phyloP scores from a whole-genome alignment of 2,888 invertebrate species.

The Cataglyphis altisquamis region DNA sequence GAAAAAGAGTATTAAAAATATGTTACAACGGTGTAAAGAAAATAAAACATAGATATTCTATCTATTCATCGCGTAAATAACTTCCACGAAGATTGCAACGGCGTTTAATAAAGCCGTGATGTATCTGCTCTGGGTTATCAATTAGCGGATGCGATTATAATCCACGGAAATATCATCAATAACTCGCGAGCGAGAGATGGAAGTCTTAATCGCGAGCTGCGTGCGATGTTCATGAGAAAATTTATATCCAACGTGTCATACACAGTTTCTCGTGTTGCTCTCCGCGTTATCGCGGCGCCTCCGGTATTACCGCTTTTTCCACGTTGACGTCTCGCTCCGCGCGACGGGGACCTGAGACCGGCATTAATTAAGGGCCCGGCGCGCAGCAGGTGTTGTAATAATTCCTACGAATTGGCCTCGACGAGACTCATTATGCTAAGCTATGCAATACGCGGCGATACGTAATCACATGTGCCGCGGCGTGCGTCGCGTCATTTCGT shows the following conservation, averaged over 20 bases:
- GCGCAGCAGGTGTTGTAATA: constrained; percentile 68
- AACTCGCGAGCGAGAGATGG: constrained; percentile 10
- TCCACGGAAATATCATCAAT: constrained; percentile 21
- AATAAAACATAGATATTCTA: background rate
- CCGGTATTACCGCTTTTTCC: constrained; percentile 16
- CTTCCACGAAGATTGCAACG: constrained; percentile 19
- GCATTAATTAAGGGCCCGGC: constrained; percentile 59
- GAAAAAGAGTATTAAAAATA: background rate
- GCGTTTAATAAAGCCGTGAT: constrained; percentile 37
- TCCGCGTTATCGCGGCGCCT: background rate
- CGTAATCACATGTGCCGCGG: constrained; percentile 44
- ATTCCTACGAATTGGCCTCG: constrained; percentile 65
- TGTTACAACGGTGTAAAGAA: background rate
- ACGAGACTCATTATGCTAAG: constrained; percentile 63
- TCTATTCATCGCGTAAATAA: background rate
- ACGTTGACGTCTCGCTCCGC: background rate
- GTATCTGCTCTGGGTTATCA: constrained; percentile 40
- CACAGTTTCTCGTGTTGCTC: background rate
- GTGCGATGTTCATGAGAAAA: constrained; percentile 3
- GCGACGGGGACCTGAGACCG: constrained; percentile 27
- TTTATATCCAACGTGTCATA: background rate
- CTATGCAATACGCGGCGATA: constrained; percentile 56
- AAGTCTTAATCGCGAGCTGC: constrained; percentile 23
- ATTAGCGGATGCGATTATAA: constrained; percentile 20
- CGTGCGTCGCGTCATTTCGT: constrained; percentile 15